These are phyloP conservation scores for Tromatobia lineatoria DNA, from an alignment of 2,888 invertebrate genomes.

Conservation along the genomic window DNA sequence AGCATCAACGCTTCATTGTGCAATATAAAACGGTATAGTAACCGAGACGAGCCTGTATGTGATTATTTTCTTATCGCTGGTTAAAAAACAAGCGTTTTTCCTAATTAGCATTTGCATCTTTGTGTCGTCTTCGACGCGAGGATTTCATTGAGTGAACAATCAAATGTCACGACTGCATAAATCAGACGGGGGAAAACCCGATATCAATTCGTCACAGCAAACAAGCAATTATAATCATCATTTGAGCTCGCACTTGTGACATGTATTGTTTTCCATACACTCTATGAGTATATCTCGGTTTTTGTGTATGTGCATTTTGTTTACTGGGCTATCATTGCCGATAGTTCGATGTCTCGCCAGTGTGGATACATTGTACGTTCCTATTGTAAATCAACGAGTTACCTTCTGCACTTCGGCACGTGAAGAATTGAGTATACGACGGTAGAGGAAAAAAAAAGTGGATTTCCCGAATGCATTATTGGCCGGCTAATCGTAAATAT, in stretches of 20 bases:
- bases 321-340: not conserved
- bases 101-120: conserved; percentile 5
- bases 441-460: conserved; percentile 30
- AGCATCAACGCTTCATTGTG: conserved; percentile 27
- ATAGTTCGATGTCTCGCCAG: not conserved
- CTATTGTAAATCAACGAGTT: conserved; percentile 29
- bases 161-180: conserved; percentile 5
- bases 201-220: conserved; percentile 18
- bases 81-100: not conserved
- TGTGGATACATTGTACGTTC: not conserved
- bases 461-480: conserved; percentile 19
- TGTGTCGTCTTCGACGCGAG: not conserved
- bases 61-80: not conserved
- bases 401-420: conserved; percentile 12
- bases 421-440: not conserved
- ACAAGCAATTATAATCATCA: conserved; percentile 16
- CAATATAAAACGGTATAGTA: conserved; percentile 29
- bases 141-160: conserved; percentile 23
- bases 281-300: not conserved
- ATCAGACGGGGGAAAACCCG: conserved; percentile 42
- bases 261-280: not conserved
- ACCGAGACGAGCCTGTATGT: conserved; percentile 20
- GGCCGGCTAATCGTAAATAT: conserved; percentile 3
- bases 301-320: not conserved
- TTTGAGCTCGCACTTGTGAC: conserved; percentile 13